Conservation (phyloP, 2,797 vertebrate genomes). For the Dallia pectoralis region DNA sequence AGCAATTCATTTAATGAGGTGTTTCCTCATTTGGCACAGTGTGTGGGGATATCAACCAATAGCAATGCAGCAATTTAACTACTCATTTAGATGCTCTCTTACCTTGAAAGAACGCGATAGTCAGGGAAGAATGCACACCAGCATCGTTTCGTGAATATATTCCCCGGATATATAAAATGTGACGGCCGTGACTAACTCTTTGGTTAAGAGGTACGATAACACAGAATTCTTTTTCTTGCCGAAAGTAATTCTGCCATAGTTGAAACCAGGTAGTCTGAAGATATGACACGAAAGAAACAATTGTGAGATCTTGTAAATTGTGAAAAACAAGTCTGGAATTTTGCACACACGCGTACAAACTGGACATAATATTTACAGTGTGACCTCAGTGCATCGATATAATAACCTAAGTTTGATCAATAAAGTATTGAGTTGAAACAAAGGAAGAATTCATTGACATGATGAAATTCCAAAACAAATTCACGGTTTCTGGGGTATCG, state of each 20-base stretch:
- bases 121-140: not conserved
- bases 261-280: not conserved
- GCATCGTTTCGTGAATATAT: not conserved
- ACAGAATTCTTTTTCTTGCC: not conserved
- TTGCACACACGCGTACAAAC: not conserved
- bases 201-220: slow-evolving; percentile 6
- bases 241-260: not conserved
- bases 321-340: not conserved
- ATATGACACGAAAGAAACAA: not conserved
- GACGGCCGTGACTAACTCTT: not conserved
- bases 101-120: not conserved
- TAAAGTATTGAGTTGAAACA: not conserved
- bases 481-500: not conserved
- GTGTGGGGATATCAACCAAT: not conserved
- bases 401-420: not conserved
- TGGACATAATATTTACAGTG: not conserved
- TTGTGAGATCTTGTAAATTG: not conserved
- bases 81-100: slow-evolving; percentile 13
- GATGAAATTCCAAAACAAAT: not conserved
- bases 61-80: slow-evolving; percentile 5
- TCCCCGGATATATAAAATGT: slow-evolving; percentile 5
- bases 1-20: not conserved
- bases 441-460: not conserved
- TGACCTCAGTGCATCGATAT: not conserved
- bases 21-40: slow-evolving; percentile 4